Percentiles rank a stretch among this genome's conserved stretches.
phyloP scores from a whole-genome alignment of 2,888 invertebrate genomes.

The Eumacrocentrus americanus region DNA sequence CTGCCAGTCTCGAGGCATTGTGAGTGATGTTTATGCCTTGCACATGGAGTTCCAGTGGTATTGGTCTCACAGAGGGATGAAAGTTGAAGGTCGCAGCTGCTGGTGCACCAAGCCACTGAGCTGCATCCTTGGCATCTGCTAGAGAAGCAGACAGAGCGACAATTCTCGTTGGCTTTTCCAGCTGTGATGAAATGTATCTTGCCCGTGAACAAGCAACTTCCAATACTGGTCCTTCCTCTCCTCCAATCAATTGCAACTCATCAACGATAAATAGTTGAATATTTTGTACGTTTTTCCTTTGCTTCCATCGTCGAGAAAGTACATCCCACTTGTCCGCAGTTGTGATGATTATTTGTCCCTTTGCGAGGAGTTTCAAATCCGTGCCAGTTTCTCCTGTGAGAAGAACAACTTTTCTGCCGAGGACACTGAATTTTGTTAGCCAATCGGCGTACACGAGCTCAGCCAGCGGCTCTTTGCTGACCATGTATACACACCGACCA shows the following conservation, averaged over 20 bases:
- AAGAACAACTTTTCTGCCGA: conserved; percentile 87
- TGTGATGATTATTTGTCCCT: conserved; percentile 94
- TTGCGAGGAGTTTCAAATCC: conserved; percentile 89
- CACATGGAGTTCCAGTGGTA: conserved; percentile 94
- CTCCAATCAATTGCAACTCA: conserved; percentile 89
- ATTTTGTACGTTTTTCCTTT: conserved; percentile 97
- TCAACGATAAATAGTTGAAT: conserved; percentile 96
- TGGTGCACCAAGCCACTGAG: conserved; percentile 95
- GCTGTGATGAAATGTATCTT: conserved; percentile 93
- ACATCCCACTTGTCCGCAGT: conserved; percentile 99
- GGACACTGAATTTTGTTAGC: conserved; percentile 83
- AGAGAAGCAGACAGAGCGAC: conserved; percentile 92
- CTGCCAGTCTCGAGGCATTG: conserved; percentile 92
- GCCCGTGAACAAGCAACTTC: conserved; percentile 91
- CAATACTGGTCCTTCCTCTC: conserved; percentile 90
- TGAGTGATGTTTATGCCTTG: conserved; percentile 97
- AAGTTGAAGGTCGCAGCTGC: conserved; percentile 97
- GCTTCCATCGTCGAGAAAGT: conserved; percentile 97
- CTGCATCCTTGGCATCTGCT: conserved; percentile 93
- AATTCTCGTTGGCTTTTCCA: conserved; percentile 87
- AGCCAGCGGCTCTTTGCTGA: conserved; percentile 90
- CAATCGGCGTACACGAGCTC: conserved; percentile 90
- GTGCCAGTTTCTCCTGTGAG: conserved; percentile 97
- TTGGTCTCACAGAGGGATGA: conserved; percentile 95
- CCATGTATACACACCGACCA: conserved; percentile 92